phyloP scores from a whole-genome alignment of 2,797 vertebrate genomes.

The Pipistrellus kuhlii region DNA sequence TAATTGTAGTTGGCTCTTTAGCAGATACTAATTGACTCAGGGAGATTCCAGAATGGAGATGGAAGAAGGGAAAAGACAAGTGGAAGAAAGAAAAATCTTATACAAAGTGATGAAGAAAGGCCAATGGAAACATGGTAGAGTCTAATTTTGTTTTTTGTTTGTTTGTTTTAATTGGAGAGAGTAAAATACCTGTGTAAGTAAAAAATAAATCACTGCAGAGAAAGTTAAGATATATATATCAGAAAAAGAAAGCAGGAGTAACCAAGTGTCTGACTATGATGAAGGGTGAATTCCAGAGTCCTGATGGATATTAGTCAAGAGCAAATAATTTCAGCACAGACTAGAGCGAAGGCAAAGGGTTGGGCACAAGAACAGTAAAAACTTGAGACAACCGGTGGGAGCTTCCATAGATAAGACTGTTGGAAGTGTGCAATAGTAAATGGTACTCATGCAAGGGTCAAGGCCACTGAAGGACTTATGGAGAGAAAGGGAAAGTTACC shows the following conservation, averaged over 20 bases:
- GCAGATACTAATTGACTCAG: background rate
- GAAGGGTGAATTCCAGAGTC: background rate
- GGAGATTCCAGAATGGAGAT: background rate
- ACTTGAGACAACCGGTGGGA: background rate
- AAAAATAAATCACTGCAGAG: background rate
- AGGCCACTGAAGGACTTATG: background rate
- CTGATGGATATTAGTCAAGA: background rate
- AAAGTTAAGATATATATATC: background rate
- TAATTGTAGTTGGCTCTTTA: background rate
- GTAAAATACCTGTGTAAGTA: background rate
- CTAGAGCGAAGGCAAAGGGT: too few relatives aligned
- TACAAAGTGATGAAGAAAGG: background rate
- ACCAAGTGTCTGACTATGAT: background rate
- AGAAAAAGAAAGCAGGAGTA: background rate
- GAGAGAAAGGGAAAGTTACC: background rate
- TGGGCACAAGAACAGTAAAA: background rate
- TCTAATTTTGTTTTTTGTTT: background rate
- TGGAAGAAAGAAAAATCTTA: background rate
- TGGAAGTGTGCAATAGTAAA: background rate
- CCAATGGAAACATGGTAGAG: background rate
- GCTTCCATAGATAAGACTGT: fast-evolving
- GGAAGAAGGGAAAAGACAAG: background rate
- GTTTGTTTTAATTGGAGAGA: background rate
- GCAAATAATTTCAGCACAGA: background rate
- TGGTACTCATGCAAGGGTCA: background rate